phyloP scores from a whole-genome alignment of 2,797 vertebrate species.

The Pelochelys cantorii region DNA sequence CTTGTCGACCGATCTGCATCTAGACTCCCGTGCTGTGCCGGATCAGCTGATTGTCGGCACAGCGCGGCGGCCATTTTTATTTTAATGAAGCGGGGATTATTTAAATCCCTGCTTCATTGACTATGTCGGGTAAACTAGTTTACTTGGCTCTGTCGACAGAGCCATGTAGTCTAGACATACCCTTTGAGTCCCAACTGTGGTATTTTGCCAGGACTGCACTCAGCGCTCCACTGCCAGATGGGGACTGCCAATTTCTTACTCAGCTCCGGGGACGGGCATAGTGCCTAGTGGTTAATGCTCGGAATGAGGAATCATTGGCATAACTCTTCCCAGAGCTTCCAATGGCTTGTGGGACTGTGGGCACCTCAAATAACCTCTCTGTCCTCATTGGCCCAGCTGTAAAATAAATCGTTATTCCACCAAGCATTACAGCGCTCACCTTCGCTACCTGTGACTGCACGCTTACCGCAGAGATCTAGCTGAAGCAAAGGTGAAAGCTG shows the following conservation, averaged over 20 bases:
- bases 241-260: not conserved
- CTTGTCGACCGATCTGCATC: too few relatives aligned
- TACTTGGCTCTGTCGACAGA: too few relatives aligned
- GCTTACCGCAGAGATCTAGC: not conserved
- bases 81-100: too few relatives aligned
- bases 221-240: accelerated
- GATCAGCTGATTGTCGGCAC: too few relatives aligned
- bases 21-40: too few relatives aligned
- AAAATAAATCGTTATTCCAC: not conserved
- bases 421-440: not conserved
- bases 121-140: too few relatives aligned
- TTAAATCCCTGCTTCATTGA: too few relatives aligned
- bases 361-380: not conserved
- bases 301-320: not conserved
- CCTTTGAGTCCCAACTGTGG: not conserved
- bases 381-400: not conserved
- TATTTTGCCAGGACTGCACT: not conserved
- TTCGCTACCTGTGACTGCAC: not conserved
- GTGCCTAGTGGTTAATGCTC: not conserved
- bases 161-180: too few relatives aligned
- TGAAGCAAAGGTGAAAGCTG: not conserved
- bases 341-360: not conserved
- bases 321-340: not conserved
- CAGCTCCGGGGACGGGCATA: not conserved
- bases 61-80: too few relatives aligned